Evolutionary conservation across 2,888 invertebrate genomes (phyloP), one percentile per base, ranked within the genome.

Genomic region (Zaprionus obscuricornis): DNA sequence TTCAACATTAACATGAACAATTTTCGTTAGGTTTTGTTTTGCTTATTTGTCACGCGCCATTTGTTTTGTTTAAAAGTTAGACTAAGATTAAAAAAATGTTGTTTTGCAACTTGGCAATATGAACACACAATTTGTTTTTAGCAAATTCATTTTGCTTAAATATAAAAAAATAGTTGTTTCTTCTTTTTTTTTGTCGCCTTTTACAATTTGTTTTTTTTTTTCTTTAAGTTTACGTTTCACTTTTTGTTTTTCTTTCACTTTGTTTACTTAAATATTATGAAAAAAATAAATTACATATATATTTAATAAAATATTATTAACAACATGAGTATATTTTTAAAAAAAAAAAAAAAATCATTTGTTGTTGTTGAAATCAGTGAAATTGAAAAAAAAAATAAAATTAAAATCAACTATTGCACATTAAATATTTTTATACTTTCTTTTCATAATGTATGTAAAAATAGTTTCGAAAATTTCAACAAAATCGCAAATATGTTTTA

Each of bases 21-120:
- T 54, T 42, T 20, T 34, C 33, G 26, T 34, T 26, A 20, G n/a
- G n/a, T 13, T 29, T 51, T 51, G 10, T 58, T 34, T 54, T 50
- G 55, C 59, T 79, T 78, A 81, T 81, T 78, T 81, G 81, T 78
- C 81, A 68, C 58, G 70, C 71, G 75, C 77, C 75, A 65, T 77
- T 67, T n/a, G n/a, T n/a, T 31, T 24, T 14, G 11, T 26, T 51
- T 65, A 36, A 70, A 73, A 70, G 77, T 77, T 71, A 77, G 65
- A 73, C 73, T 81, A 73, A 74, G 70, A 46, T 74, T 70, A 56
- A 52, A 73, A 60, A 56, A 54, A 34, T 33, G 65, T 46, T 43
- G 14, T 10, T 52, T 56, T 73, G 59, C 73, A 43, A 54, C 54
- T 59, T 70, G 66, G 55, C 66, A 73, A 73, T 22, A 22, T 77